Evolutionary conservation across 2,113 vertebrate genomes (phyloP), one percentile per base, ranked within the genome.

Genomic region (Lepus europaeus): DNA sequence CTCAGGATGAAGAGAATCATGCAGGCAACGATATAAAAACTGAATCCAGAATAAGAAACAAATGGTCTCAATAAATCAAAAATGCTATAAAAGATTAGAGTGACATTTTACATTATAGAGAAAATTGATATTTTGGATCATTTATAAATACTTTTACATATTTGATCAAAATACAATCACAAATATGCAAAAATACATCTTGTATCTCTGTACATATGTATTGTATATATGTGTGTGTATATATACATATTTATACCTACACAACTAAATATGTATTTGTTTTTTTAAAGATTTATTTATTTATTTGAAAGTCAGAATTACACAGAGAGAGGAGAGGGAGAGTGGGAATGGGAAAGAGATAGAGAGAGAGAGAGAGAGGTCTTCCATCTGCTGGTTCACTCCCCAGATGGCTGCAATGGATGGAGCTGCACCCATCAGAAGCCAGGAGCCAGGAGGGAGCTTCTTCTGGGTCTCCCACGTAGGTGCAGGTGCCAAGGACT

Each of bases 21-120:
- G 6, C 0, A 33, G 31, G 5, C 7, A 78, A 61, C 53, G 36
- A 13, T 66, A 36, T 90, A 87, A 79, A 83, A 80, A 81, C 22
- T 93, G 25, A 64, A 39, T 87, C 14, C 68, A 8, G 13, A 91
- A 77, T 13, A 74, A 53, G 25, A 88, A 6, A 82, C 6, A 68
- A 89, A 72, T 73, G 19, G 39, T 22, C 73, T 78, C 20, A 83
- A 13, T 36, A 92, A 72, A 68, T 87, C 10, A 76, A 88, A 94
- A 90, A 68, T 63, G 3, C 19, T 94, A 56, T 39, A 51, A 78
- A 56, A 31, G 90, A 80, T 51, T 93, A 59, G 0, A 22, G 12
- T 51, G 53, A 5, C 31, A 68, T 93, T 76, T 63, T 93, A 68
- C 5, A 69, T 45, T 61, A 89, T 51, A 39, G n/a, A 91, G 29